Evolutionary conservation across 2,113 vertebrate genomes (phyloP).

Genomic region (Myxocyprinus asiaticus): DNA sequence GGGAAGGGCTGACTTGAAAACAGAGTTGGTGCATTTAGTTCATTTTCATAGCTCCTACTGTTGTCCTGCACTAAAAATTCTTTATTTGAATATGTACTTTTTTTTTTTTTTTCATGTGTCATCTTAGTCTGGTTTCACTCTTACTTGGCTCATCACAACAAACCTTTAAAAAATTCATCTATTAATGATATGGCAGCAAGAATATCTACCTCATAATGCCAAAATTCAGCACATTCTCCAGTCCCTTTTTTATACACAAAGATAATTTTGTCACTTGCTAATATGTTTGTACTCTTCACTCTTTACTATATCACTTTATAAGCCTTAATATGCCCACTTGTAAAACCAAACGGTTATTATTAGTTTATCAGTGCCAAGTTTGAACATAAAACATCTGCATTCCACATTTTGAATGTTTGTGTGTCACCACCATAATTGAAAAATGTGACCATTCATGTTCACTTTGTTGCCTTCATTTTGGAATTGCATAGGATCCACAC

Average conservation of each 20-base stretch:
- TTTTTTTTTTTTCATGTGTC: background rate
- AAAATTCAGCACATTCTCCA: constrained; percentile 48
- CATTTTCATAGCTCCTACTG: constrained; percentile 6
- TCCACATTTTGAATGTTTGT: background rate
- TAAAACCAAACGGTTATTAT: background rate
- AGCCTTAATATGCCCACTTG: constrained; percentile 37
- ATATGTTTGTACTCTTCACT: too few species aligned
- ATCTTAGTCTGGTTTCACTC: background rate
- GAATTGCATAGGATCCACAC: constrained; percentile 18
- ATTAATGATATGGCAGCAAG: constrained; percentile 25
- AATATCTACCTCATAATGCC: constrained; percentile 75
- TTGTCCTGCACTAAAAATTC: constrained; percentile 22
- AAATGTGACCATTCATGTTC: background rate
- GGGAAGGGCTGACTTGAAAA: background rate
- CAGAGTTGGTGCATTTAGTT: background rate
- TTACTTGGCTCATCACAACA: constrained; percentile 21
- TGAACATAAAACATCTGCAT: constrained; percentile 2
- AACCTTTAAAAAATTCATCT: constrained; percentile 1
- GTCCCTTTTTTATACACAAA: constrained; percentile 14
- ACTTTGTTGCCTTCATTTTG: background rate
- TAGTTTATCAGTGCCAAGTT: constrained; percentile 27
- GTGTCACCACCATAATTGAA: background rate
- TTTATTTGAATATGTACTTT: background rate
- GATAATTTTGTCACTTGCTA: background rate
- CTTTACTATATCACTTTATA: too few species aligned